Base-by-base conservation (phyloP, 2,797 vertebrate species). In the Galaxias olidus region DNA sequence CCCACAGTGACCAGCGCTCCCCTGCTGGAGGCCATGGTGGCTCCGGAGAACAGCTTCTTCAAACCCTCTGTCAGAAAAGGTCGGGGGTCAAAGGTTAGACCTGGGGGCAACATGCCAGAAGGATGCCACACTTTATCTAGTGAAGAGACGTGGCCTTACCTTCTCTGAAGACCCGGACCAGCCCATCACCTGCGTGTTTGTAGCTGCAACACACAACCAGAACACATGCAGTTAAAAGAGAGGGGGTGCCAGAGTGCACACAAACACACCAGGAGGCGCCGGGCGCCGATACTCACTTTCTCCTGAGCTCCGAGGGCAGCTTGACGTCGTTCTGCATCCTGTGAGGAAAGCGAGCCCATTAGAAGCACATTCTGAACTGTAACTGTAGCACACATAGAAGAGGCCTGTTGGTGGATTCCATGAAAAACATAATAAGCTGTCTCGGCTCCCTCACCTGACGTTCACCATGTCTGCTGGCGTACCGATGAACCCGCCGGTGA, bases 291-390 rank as follows among this genome's bases (percentile, higher is more conserved):
- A 92, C 96, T 96, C 83, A 98, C 97, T 97, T 98, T 61, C 97
- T 94, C 67, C 97, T 93, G 71, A 92, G 91, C 7, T 82, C 75
- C 0, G 72, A 78, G 0, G 94, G 92, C 30, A 96, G 92, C 76
- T 99, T 99, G 92, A 99, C 8, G 42, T 98, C 97, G 11, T 98
- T 99, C 91, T 99, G 97, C 97, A 99, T 99, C 89, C 97, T 99
- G 69, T 0, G 85, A 72, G 0, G 12, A 65, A 65, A 65, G 30
- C 30, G 30, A 30, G 30, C 30, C 30, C 30, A 6, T 30, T 30
- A 30, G 6, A 30, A 30, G 30, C 30, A 30, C 6, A 6, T 30
- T 30, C 6, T 6, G 30, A 30, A 30, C 30, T 2, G 30, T 30
- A 9, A 60, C 13, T 2, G 15, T 30, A n/a, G 7, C 9, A 6